These are phyloP conservation scores for Dendrocincla fuliginosa DNA, from an alignment of 2,797 vertebrate species.

Conservation along the genomic window DNA sequence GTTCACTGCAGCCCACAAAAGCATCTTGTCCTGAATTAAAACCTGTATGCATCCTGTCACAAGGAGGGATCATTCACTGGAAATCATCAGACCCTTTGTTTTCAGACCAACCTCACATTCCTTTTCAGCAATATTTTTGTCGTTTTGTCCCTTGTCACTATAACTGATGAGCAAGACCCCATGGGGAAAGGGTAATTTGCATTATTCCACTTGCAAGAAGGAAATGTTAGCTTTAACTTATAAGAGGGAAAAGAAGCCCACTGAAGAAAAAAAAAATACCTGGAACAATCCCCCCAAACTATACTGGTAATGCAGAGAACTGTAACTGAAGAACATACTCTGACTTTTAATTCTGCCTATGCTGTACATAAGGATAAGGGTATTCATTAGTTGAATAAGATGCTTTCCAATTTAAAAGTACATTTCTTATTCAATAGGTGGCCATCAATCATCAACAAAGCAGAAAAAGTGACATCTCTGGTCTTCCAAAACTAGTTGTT, in stretches of 20 bases:
- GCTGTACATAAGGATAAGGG: not conserved
- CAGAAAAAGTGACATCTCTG: not conserved
- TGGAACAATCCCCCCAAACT: not conserved
- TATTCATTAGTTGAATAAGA: not conserved
- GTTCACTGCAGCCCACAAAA: not conserved
- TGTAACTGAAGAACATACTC: not conserved
- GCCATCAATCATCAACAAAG: conserved; percentile 44
- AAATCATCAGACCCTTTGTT: not conserved
- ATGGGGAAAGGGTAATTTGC: not conserved
- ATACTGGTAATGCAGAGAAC: not conserved
- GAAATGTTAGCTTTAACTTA: not conserved
- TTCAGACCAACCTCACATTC: not conserved
- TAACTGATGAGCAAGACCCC: not conserved
- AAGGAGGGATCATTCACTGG: not conserved
- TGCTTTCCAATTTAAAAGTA: conserved; percentile 20
- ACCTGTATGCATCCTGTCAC: not conserved
- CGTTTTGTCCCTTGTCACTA: not conserved
- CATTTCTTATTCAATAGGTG: not conserved
- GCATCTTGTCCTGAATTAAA: not conserved
- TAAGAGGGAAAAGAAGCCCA: not conserved
- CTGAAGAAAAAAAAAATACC: not conserved
- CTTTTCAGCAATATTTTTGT: not conserved
- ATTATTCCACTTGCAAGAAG: not conserved
- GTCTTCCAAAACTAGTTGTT: conserved; percentile 14
- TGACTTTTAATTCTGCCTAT: not conserved